These are phyloP conservation scores for Coptodon bakossiorum DNA, from an alignment of 2,113 vertebrate genomes.

Conservation along the genomic window DNA sequence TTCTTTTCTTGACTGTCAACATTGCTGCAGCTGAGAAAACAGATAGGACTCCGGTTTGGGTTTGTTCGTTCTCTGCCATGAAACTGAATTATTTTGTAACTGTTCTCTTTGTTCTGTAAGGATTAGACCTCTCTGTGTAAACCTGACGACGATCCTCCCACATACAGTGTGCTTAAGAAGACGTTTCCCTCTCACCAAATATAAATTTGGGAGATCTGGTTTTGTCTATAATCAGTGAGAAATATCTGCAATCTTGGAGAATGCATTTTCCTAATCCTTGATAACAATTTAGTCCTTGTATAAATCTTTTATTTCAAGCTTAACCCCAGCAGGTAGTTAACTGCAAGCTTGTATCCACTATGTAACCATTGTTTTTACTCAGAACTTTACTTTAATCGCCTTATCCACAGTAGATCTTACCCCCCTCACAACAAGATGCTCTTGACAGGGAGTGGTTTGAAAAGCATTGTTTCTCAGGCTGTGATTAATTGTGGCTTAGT, in stretches of 20 bases:
- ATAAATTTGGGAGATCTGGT: background rate
- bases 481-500: conserved; percentile 9
- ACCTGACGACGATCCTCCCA: background rate
- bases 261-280: conserved; percentile 6
- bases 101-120: background rate
- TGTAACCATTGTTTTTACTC: background rate
- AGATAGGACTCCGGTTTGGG: background rate
- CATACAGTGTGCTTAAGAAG: background rate
- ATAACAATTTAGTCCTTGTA: background rate
- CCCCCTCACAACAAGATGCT: background rate
- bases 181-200: background rate
- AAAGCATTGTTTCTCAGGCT: background rate
- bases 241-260: background rate
- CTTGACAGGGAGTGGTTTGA: background rate
- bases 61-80: background rate
- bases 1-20: background rate
- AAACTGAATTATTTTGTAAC: background rate
- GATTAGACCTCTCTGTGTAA: conserved; percentile 16
- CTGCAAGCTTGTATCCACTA: background rate
- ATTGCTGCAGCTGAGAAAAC: background rate
- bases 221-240: background rate
- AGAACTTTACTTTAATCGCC: background rate
- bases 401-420: background rate
- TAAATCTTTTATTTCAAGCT: background rate
- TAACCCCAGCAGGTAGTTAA: background rate